A percentile compares a stretch with the other conserved stretches of the same genome.
phyloP scores from a whole-genome alignment of 2,113 vertebrate species.

The Colistium nudipinnis region DNA sequence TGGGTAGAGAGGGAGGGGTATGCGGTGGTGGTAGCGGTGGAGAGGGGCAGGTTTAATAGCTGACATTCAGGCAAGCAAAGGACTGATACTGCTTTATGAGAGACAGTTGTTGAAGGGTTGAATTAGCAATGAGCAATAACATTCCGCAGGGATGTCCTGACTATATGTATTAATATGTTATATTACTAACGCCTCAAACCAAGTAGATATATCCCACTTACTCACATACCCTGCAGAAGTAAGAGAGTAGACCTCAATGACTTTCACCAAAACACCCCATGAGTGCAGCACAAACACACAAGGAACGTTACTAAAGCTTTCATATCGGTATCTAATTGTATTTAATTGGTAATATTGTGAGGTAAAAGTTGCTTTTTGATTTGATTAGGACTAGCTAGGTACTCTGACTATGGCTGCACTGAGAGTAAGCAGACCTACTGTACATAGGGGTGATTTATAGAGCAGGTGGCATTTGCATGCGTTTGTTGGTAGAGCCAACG shows the following conservation, averaged over 20 bases:
- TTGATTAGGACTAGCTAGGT: slow-evolving; percentile 48
- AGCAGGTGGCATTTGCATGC: slow-evolving; percentile 76
- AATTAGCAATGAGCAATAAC: slow-evolving; percentile 69
- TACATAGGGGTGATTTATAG: slow-evolving; percentile 68
- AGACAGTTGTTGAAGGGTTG: slow-evolving; percentile 44
- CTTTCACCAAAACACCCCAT: slow-evolving; percentile 33
- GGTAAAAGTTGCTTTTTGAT: slow-evolving; percentile 50
- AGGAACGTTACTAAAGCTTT: slow-evolving; percentile 51
- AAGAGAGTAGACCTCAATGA: slow-evolving; percentile 25
- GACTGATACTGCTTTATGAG: slow-evolving; percentile 45
- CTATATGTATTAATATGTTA: slow-evolving; percentile 19
- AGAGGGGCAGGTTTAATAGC: slow-evolving; percentile 34
- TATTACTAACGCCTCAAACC: slow-evolving; percentile 44
- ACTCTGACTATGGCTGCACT: slow-evolving; percentile 56
- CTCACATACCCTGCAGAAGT: slow-evolving; percentile 43
- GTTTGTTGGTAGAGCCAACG: slow-evolving; percentile 74
- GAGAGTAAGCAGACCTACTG: slow-evolving; percentile 54
- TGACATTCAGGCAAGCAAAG: slow-evolving; percentile 62
- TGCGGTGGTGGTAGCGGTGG: neutral
- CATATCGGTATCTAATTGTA: slow-evolving; percentile 43
- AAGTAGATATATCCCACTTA: slow-evolving; percentile 27
- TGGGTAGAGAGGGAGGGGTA: neutral
- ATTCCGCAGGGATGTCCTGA: slow-evolving; percentile 24
- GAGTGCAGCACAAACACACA: slow-evolving; percentile 36
- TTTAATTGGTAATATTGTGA: slow-evolving; percentile 54